Evolutionary conservation across 2,888 invertebrate genomes (phyloP).

Genomic region (Epistrophe eligans): DNA sequence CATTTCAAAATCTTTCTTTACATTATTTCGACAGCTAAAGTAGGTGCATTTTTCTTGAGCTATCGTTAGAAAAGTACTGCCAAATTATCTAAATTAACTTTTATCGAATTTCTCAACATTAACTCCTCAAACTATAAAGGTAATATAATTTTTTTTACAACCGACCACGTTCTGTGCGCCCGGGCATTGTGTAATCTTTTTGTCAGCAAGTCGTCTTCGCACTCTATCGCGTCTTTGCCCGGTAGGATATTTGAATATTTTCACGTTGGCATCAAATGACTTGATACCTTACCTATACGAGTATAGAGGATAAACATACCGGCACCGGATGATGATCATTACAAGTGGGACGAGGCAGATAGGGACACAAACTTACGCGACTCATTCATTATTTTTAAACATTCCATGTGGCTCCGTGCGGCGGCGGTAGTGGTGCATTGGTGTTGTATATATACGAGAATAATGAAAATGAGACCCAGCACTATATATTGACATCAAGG

Average conservation of each 20-base stretch:
- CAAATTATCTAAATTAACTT: no score
- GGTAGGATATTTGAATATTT: conserved; percentile 71
- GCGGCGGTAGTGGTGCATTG: background rate
- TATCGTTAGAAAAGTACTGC: no score
- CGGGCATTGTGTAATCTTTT: conserved; percentile 63
- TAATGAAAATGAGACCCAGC: background rate
- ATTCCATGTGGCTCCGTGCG: conserved; percentile 48
- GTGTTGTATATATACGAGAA: background rate
- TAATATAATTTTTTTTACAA: conserved; percentile 56
- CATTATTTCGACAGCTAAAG: no score
- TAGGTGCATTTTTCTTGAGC: no score
- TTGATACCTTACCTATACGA: background rate
- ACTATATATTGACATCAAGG: background rate
- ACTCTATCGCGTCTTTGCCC: conserved; percentile 30
- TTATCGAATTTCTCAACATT: background rate
- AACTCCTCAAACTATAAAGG: background rate
- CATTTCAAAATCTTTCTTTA: no score
- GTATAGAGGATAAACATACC: conserved; percentile 22
- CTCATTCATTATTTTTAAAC: conserved; percentile 58
- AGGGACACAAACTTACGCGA: conserved; percentile 23
- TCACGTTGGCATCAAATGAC: conserved; percentile 63
- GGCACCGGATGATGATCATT: conserved; percentile 71
- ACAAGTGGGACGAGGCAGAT: conserved; percentile 12
- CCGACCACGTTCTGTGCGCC: conserved; percentile 14
- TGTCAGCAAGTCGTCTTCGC: conserved; percentile 41